Conservation (phyloP, 2,888 invertebrate species). For the Linnaemya tessellans region DNA sequence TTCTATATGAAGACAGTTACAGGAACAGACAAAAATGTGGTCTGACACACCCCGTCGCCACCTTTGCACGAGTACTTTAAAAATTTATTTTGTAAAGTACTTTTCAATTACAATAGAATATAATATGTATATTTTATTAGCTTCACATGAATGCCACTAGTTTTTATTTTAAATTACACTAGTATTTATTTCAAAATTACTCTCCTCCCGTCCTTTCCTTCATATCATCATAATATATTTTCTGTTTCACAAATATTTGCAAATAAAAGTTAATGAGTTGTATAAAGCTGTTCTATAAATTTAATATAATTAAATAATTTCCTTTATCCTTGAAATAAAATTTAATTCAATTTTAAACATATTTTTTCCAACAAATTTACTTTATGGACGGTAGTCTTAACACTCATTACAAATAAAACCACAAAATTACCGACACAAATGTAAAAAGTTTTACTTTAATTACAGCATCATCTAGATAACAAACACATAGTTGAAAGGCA, state of each 20-base stretch:
- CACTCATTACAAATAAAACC: conserved; percentile 71
- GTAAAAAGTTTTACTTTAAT: conserved; percentile 75
- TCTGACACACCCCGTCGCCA: no score
- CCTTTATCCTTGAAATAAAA: conserved; percentile 41
- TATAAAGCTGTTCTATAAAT: conserved; percentile 48
- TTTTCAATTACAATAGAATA: no score
- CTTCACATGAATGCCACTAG: neutral
- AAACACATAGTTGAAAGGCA: conserved; percentile 31
- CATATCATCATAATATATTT: no score
- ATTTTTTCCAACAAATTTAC: conserved; percentile 38
- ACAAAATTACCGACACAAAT: conserved; percentile 74
- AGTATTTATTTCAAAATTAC: neutral
- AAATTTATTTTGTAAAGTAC: no score
- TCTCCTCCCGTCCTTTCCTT: no score
- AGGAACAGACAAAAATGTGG: no score
- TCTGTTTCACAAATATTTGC: neutral
- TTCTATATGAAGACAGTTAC: no score
- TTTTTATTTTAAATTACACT: no score
- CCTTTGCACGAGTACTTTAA: no score
- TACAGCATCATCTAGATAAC: conserved; percentile 71
- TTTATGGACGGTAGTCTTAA: conserved; percentile 62
- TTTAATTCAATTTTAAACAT: conserved; percentile 50
- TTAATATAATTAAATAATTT: conserved; percentile 56
- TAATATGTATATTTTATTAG: no score
- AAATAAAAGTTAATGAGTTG: conserved; percentile 53